These are phyloP conservation scores for Philypnodon macrostomus DNA, from an alignment of 2,797 vertebrate genomes.

Conservation along the genomic window DNA sequence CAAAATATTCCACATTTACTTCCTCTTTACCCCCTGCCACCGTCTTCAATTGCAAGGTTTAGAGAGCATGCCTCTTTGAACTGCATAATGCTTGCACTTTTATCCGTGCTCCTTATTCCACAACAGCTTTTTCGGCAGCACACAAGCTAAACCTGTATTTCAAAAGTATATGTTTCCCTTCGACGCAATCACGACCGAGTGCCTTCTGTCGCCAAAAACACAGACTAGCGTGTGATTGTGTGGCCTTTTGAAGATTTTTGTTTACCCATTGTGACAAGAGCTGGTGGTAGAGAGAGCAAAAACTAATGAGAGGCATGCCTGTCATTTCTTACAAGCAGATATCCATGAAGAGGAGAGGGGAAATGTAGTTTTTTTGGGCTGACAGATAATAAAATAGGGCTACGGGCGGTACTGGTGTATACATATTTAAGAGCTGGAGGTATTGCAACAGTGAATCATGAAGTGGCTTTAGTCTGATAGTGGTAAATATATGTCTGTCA, in stretches of 20 bases:
- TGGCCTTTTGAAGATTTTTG: constrained; percentile 41
- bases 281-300: constrained; percentile 15
- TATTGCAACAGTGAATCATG: constrained; percentile 56
- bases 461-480: constrained; percentile 43
- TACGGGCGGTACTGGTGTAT: constrained; percentile 44
- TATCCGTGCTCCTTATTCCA: constrained; percentile 2
- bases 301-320: constrained; percentile 27
- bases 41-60: background rate
- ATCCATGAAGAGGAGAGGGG: constrained; percentile 32
- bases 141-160: constrained; percentile 12
- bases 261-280: constrained; percentile 34
- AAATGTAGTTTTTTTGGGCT: constrained; percentile 49
- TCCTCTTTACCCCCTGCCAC: too few relatives aligned
- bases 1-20: too few relatives aligned
- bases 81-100: constrained; percentile 16
- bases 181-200: constrained; percentile 30
- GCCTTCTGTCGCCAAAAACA: constrained; percentile 19
- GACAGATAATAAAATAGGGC: constrained; percentile 59
- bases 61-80: constrained; percentile 23
- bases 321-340: constrained; percentile 39
- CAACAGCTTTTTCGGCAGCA: constrained; percentile 19
- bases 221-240: constrained; percentile 18
- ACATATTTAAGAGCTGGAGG: constrained; percentile 66
- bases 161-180: constrained; percentile 18
- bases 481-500: constrained; percentile 26